A percentile compares a stretch with the other conserved stretches of the same genome.
Conservation (phyloP, 2,888 invertebrate species). For the Phalangium opilio region DNA sequence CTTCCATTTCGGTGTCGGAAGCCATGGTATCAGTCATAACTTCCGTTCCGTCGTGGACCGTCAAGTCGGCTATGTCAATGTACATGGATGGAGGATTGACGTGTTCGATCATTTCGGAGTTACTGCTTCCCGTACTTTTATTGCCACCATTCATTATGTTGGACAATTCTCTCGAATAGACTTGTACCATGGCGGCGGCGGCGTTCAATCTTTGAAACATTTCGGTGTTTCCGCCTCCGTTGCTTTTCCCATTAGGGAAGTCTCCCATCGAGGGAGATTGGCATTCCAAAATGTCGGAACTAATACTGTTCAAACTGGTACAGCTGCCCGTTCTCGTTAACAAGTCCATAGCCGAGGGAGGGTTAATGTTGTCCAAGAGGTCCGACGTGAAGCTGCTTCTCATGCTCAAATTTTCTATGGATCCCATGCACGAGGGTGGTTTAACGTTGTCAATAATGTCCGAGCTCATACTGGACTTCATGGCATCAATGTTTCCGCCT, state of each 20-base stretch:
- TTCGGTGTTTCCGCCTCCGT: conserved; percentile 19
- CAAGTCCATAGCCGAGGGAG: conserved; percentile 55
- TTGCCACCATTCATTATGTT: conserved; percentile 29
- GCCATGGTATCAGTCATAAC: conserved; percentile 38
- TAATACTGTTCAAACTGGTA: conserved; percentile 18
- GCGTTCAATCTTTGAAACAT: conserved; percentile 38
- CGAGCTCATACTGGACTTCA: conserved; percentile 2
- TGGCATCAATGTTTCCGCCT: conserved; percentile 3
- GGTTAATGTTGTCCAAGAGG: conserved; percentile 53
- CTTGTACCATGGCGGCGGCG: conserved; percentile 23
- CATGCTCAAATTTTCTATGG: conserved; percentile 54
- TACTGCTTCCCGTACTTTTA: conserved; percentile 26
- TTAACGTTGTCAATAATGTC: conserved; percentile 52
- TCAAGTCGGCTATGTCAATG: conserved; percentile 49
- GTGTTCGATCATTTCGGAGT: conserved; percentile 43
- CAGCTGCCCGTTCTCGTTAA: conserved; percentile 33
- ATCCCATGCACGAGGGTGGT: conserved; percentile 65
- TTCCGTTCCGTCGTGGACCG: conserved; percentile 35
- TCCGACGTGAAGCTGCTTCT: conserved; percentile 68
- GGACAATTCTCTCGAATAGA: conserved; percentile 26
- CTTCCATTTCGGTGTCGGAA: conserved; percentile 40
- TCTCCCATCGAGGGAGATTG: background rate
- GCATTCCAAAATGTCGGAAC: conserved; percentile 16
- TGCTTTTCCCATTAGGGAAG: conserved; percentile 4
- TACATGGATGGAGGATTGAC: conserved; percentile 55